Base-by-base conservation (phyloP, 1,140 invertebrate genomes). In the Temnothorax curvispinosus region DNA sequence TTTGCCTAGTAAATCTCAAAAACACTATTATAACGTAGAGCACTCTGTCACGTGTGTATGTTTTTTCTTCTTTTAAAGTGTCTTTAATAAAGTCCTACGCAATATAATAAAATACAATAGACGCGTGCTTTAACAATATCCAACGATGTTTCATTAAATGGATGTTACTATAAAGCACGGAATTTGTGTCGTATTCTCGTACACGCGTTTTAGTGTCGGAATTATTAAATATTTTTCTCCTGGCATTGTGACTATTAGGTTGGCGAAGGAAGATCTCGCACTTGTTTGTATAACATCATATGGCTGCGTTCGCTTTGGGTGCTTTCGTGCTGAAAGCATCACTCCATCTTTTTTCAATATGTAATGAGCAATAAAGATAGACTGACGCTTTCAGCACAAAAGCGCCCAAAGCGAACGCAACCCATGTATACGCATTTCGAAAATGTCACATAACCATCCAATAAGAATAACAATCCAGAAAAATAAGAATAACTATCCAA, bases 181-280 rank as follows among this genome's bases (percentile, higher is more conserved):
- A 7, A 47, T 47, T 86, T 74, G 62, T 32, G 38, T 47, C 62
- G 50, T 74, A 77, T 74, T 74, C 38, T 60, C 62, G 58, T n/a
- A 56, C 77, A n/a, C 7, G 0, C 11, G 50, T 5, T 32, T 15
- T 21, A 18, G 8, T 21, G 52, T 32, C 0, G 13, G 8, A 78
- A 35, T 15, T 32, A 6, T 50, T 3, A 50, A 52, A 85, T 90
- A 86, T 89, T 62, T 60, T 41, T 56, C 15, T 38, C 27, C 27
- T 72, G 4, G n/a, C 35, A 87, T 91, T 64, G 13, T 6, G 27
- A 71, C 44, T 41, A 84, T 91, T 87, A 47, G 21, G n/a, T n/a
- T 76, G 27, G 32, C 9, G 8, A 71, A 85, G 13, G 27, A 47
- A 74, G 18, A 50, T 74, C 7, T 21, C 15, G 0, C 21, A 32